Evolutionary conservation across 92 coral and sea anemone genomes (phyloP), one percentile per base, ranked within the genome.

Genomic region (Epizoanthus ramosus): DNA sequence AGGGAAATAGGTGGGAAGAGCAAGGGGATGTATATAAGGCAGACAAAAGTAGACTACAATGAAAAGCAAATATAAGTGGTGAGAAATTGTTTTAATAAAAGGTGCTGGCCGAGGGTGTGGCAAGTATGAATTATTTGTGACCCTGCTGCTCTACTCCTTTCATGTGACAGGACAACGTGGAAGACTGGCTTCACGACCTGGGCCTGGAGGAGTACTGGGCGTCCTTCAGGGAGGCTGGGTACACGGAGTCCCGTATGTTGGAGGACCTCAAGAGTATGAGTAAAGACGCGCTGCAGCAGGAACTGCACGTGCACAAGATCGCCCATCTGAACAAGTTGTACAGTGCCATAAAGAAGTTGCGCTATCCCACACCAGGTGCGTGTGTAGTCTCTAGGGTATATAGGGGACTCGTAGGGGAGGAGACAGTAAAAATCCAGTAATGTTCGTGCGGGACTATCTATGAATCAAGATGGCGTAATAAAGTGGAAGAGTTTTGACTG

Each of bases 311-410:
- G 33, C 47, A 25, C 37, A 95, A 95, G 79, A 65, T 79, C 10
- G 98, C 89, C 16, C 98, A 95, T 79, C 53, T 93, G 8, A 83
- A 88, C 74, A 95, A 92, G 83, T 88, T 95, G 74, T 76, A 81
- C 65, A 92, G 82, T 25, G 98, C 98, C 0, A 85, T 95, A 22
- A 89, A 92, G 89, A 95, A 87, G 72, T 88, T 95, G 7, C 98
- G 94, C 71, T 95, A 95, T 74, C 98, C 96, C 5, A 91, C 88
- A 43, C 91, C 90, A 86, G 89, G 98, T 95, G 68, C 25, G 92
- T 84, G 5, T 47, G 8, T 3, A 37, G 18, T 52, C 2, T 2
- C 13, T 71, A 41, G 19, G 6, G 13, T 71, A 24, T 18, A 6
- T 70, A 28, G 31, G 2, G 31, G 31, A 28, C 31, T 28, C 31